Percentiles rank a stretch among this genome's conserved stretches.
These are phyloP conservation scores for Electrona antarctica DNA, from an alignment of 2,113 vertebrate species.

Conservation along the genomic window DNA sequence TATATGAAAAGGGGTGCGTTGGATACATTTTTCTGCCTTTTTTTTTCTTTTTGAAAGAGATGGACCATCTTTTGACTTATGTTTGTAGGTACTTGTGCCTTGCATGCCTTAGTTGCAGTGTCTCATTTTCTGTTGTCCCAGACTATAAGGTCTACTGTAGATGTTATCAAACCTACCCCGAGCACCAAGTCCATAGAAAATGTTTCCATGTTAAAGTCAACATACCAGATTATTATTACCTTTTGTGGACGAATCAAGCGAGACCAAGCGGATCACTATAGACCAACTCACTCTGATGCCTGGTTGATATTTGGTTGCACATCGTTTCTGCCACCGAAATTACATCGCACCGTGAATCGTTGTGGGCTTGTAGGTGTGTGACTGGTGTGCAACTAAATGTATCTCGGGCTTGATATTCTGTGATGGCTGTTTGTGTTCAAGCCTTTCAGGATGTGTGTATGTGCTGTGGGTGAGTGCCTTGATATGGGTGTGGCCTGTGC, in stretches of 20 bases:
- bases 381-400: no score
- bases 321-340: no score
- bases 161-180: constrained; percentile 42
- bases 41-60: constrained; percentile 31
- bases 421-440: constrained; percentile 52
- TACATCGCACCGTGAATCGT: no score
- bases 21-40: constrained; percentile 22
- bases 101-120: constrained; percentile 76
- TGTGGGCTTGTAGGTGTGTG: no score
- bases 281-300: constrained; percentile 65
- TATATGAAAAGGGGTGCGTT: constrained; percentile 77
- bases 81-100: constrained; percentile 66
- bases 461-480: constrained; percentile 31
- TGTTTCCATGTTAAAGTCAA: constrained; percentile 28
- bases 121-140: constrained; percentile 66
- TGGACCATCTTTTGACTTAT: constrained; percentile 46
- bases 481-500: constrained; percentile 24
- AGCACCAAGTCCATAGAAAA: constrained; percentile 20
- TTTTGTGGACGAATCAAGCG: constrained; percentile 53
- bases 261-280: constrained; percentile 57
- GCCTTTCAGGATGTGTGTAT: constrained; percentile 39
- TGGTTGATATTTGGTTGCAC: no score
- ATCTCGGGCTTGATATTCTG: constrained; percentile 57
- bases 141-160: constrained; percentile 53
- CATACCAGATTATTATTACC: constrained; percentile 7